A percentile compares a stretch with the other conserved stretches of the same genome.
Evolutionary conservation across 2,888 invertebrate genomes (phyloP).

Genomic region (Nipponacmea schrenckii): DNA sequence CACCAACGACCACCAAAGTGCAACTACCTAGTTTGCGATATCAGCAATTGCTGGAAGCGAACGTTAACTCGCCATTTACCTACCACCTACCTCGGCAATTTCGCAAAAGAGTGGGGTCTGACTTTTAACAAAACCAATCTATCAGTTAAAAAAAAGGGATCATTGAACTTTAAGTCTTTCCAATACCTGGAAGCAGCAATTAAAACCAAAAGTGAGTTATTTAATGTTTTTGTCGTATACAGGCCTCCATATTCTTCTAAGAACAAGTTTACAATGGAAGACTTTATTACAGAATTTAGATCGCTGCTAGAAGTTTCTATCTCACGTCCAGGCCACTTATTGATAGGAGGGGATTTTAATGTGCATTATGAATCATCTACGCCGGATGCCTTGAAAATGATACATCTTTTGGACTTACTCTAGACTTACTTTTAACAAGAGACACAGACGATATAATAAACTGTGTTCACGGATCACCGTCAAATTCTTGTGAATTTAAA

Average conservation of each 20-base stretch:
- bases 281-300: not conserved
- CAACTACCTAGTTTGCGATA: no score
- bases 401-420: not conserved
- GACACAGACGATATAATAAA: not conserved
- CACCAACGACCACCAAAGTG: no score
- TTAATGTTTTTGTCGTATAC: slow-evolving; percentile 5
- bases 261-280: not conserved
- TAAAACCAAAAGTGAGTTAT: not conserved
- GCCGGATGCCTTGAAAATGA: not conserved
- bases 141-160: not conserved
- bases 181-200: not conserved
- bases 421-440: not conserved
- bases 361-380: not conserved
- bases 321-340: not conserved
- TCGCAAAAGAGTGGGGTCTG: not conserved
- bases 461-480: not conserved
- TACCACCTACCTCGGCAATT: slow-evolving; percentile 1
- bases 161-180: not conserved
- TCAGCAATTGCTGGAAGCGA: no score
- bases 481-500: not conserved
- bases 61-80: no score
- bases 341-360: not conserved
- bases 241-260: not conserved
- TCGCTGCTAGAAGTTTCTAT: not conserved
- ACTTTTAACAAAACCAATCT: not conserved